phyloP scores from a whole-genome alignment of 2,888 invertebrate genomes.

The Ferrisia virgata region DNA sequence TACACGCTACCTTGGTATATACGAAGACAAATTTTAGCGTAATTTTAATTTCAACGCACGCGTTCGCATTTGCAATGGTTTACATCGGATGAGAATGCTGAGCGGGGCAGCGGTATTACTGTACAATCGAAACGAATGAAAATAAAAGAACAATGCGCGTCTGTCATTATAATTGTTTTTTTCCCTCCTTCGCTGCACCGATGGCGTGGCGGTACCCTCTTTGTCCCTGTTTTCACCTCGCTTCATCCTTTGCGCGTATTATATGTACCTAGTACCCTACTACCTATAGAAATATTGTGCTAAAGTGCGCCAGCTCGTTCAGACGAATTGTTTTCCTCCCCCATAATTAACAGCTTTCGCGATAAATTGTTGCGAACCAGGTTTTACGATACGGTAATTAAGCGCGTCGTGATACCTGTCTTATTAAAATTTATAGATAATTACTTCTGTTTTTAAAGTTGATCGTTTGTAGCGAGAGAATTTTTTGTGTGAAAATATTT shows the following conservation, averaged over 20 bases:
- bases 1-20: too few relatives aligned
- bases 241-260: neutral
- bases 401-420: neutral
- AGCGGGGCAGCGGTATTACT: too few relatives aligned
- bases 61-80: neutral
- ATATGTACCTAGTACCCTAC: too few relatives aligned
- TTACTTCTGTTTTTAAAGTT: too few relatives aligned
- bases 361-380: neutral
- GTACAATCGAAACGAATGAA: neutral
- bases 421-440: too few relatives aligned
- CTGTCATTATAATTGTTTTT: slow-evolving; percentile 8
- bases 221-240: neutral
- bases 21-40: neutral
- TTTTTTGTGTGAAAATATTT: too few relatives aligned
- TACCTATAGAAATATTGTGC: too few relatives aligned
- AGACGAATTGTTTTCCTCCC: neutral
- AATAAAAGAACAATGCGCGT: neutral
- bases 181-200: neutral
- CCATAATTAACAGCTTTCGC: slow-evolving; percentile 8
- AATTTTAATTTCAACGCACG: slow-evolving; percentile 11
- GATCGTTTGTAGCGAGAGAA: too few relatives aligned
- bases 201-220: neutral
- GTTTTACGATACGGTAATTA: slow-evolving; percentile 1
- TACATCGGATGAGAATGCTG: too few relatives aligned
- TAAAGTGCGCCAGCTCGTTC: neutral